Conservation (phyloP, 92 coral and sea anemone genomes). For the Actinernus sp. region DNA sequence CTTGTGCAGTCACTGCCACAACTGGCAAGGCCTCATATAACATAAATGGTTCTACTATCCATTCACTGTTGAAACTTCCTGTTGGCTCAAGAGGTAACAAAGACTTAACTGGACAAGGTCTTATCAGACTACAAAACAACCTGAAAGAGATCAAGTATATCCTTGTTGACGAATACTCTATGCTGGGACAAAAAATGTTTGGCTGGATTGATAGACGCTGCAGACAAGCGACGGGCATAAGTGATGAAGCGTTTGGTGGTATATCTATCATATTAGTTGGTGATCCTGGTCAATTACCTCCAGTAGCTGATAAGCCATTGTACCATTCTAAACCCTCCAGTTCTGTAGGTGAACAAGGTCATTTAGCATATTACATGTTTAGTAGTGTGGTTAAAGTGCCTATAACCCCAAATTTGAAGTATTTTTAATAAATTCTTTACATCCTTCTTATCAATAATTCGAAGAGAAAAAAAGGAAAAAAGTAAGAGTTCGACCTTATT, state of each 20-base stretch:
- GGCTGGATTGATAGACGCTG: slow-evolving; percentile 62
- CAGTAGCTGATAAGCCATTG: slow-evolving; percentile 32
- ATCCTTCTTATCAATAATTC: no score
- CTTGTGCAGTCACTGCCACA: no score
- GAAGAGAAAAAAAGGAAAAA: no score
- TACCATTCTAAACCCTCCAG: slow-evolving; percentile 54
- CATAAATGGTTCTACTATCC: slow-evolving; percentile 44
- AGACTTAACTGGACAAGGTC: slow-evolving; percentile 51
- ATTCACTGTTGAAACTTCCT: slow-evolving; percentile 59
- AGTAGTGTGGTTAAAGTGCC: slow-evolving; percentile 35
- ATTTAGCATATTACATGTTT: slow-evolving; percentile 56
- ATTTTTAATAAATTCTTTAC: no score
- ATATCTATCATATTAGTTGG: slow-evolving; percentile 40
- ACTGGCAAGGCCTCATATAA: slow-evolving; percentile 40
- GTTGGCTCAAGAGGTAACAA: slow-evolving; percentile 47
- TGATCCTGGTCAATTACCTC: slow-evolving; percentile 54
- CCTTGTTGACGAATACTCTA: slow-evolving; percentile 52
- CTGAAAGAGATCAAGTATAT: slow-evolving; percentile 21
- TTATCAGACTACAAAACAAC: slow-evolving; percentile 40
- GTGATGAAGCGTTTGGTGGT: no score
- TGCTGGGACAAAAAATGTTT: slow-evolving; percentile 51
- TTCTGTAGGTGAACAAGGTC: slow-evolving; percentile 60
- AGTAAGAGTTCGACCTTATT: no score
- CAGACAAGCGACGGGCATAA: slow-evolving; percentile 53
- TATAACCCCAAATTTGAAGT: no score